Percentiles rank a stretch among this genome's conserved stretches.
Conservation (phyloP, 1,140 invertebrate species). For the Megalopta genalis region DNA sequence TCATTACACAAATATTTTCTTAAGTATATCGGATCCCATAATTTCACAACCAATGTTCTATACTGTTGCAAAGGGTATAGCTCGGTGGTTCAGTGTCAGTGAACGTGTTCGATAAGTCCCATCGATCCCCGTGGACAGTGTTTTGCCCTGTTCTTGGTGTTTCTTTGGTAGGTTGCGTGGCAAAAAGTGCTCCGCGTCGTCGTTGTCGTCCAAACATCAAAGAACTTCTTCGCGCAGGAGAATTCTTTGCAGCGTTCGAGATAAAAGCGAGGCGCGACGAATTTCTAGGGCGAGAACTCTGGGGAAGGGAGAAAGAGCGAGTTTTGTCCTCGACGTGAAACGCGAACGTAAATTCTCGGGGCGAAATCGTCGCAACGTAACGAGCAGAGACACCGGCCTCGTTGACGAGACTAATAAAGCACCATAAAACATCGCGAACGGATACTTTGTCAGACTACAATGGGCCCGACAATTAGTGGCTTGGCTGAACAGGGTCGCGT, state of each 20-base stretch:
- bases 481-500: no score
- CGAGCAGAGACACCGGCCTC: neutral
- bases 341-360: neutral
- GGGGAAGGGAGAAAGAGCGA: neutral
- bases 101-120: neutral
- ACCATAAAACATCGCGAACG: neutral
- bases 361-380: neutral
- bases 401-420: neutral
- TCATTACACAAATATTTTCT: no score
- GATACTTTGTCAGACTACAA: neutral
- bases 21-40: no score
- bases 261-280: constrained; percentile 29
- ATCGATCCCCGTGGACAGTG: neutral
- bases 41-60: no score
- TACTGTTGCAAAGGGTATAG: no score
- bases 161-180: neutral
- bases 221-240: constrained; percentile 4
- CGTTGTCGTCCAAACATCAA: neutral
- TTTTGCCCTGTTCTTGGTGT: neutral
- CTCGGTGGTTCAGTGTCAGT: neutral
- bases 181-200: neutral
- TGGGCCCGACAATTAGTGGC: neutral
- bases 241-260: constrained; percentile 1
- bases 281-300: neutral
- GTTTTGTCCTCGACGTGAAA: no score